Evolutionary conservation across 2,797 vertebrate species (phyloP).

Genomic region (Odontamblyopus rebecca): DNA sequence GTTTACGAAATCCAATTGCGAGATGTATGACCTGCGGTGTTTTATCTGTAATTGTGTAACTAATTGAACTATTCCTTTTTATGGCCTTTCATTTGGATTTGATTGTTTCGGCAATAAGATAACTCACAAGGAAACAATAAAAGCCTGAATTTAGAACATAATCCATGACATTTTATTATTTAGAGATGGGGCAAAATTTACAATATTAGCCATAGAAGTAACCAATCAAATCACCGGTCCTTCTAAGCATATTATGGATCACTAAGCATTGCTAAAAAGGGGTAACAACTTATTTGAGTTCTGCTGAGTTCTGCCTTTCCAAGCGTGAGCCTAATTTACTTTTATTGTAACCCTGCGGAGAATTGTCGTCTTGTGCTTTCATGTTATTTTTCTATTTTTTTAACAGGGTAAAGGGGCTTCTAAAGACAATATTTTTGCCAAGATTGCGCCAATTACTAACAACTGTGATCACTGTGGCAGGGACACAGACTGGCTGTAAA

Average conservation of each 20-base stretch:
- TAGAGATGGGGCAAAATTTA: neutral
- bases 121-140: too few relatives aligned
- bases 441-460: slow-evolving; percentile 17
- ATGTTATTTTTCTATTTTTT: slow-evolving; percentile 52
- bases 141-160: too few relatives aligned
- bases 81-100: too few relatives aligned
- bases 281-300: neutral
- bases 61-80: too few relatives aligned
- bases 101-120: too few relatives aligned
- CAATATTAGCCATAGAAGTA: neutral
- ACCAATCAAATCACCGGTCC: neutral
- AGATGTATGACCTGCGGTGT: neutral
- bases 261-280: neutral
- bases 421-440: slow-evolving; percentile 32
- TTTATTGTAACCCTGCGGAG: slow-evolving; percentile 28
- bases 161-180: too few relatives aligned
- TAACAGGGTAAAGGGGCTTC: slow-evolving; percentile 33
- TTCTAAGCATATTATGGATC: neutral
- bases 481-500: slow-evolving; percentile 49
- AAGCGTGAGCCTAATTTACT: neutral
- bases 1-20: neutral
- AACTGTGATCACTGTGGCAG: slow-evolving; percentile 19
- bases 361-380: slow-evolving; percentile 34
- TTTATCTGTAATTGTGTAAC: too few relatives aligned
- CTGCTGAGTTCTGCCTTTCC: neutral